Base-by-base conservation (phyloP, 30 jellyfish, hydroid and myxozoan species). In the Calvadosia cruxmelitensis region DNA sequence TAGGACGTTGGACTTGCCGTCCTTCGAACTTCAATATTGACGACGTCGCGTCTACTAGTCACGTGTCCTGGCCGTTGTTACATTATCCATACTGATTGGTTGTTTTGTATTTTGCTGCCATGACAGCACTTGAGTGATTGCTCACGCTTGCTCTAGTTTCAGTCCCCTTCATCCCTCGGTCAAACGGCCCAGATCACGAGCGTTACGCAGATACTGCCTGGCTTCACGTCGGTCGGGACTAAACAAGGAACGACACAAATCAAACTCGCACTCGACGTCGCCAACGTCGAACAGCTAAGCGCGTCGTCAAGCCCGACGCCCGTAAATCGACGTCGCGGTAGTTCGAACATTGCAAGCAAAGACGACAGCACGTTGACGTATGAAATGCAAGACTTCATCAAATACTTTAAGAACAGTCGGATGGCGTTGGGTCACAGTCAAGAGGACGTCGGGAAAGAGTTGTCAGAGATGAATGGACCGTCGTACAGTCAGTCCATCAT, bases 401-500 rank as follows among this genome's bases (percentile, higher is more conserved):
- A 67, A 35, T 86, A 67, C 31, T 89, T 89, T 74, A 89, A 89
- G 73, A 69, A 80, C 29, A 71, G 93, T 49, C 34, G 98, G 27
- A 92, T 89, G 83, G 36, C 90, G 24, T 75, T 89, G 3, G 98
- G 98, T 5, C 80, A 81, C 77, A 89, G 94, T 1, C 98, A 89
- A 52, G 98, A 89, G 36, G 98, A 89, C 74, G 93, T 89, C 49
- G 98, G 98, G 27, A 67, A 86, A 52, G 98, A 89, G 75, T 63
- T 89, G 27, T 89, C 98, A 3, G 98, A 84, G 50, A 84, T 89
- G 81, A 89, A 89, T 52, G 98, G 98, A 12, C 98, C 98, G 15
- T 66, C 98, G 1, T 89, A 89, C 85, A 89, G 98, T 57, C 98
- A 89, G 32, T 89, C 98, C 26, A 78, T 89, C 49, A 89, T 89